Base-by-base conservation (phyloP, 2,113 vertebrate species). In the Prunella fulvescens region DNA sequence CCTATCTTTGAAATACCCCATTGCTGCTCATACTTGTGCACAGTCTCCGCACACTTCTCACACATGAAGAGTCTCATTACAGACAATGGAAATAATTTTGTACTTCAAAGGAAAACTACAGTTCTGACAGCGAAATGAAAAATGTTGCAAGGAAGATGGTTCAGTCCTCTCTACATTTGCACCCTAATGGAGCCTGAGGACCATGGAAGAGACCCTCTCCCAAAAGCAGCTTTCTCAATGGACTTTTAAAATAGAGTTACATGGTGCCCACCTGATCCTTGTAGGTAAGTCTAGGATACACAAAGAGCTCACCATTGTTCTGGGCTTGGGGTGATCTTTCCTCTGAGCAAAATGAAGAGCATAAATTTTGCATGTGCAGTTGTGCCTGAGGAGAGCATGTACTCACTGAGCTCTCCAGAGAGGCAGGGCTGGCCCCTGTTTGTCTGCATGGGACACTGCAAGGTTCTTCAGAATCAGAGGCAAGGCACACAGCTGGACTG, bases 331-430 rank as follows among this genome's bases (percentile, higher is more conserved):
- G 37, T 29, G 7, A 15, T 74, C 11, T 69, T 72, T 76, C 12
- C 6, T 54, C 19, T 25, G 19, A 80, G 31, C 19, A 40, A 57
- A 69, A 66, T 3, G 9, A 74, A 61, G 20, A 65, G 17, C 17
- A 37, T 18, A 40, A 17, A 45, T 89, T 33, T 25, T 62, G 18
- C 4, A 7, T 28, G 19, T 7, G 42, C 1, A 1, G 1, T 11
- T n/a, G 25, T 22, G 22, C 14, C 12, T n/a, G 25, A 29, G 40
- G 25, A 74, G 20, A 40, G 6, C 1, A 0, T 7, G 14, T 14
- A 14, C 14, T 35, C 28, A 6, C 33, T 23, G 33, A 3, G 2
- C 8, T 26, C 16, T 20, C 0, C 4, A 39, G 18, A 16, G 1
- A 8, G 37, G 13, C 51, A 62, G 23, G 35, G 24, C 16, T 66